Evolutionary conservation across 2,888 invertebrate genomes (phyloP).

Genomic region (Myopa testacea): DNA sequence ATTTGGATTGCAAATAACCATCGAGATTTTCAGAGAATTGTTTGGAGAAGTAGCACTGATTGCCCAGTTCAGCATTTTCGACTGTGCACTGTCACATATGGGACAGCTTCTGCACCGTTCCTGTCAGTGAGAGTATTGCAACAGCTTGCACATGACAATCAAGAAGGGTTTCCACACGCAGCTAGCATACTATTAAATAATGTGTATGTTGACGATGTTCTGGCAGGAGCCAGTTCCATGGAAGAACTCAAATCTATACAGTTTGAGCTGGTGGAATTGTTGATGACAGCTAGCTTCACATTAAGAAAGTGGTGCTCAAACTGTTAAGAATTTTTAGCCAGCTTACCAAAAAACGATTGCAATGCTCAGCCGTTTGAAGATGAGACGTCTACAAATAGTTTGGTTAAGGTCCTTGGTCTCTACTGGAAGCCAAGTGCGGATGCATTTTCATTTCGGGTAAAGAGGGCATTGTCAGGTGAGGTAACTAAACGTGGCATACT

Average conservation of each 20-base stretch:
- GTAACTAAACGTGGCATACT: background rate
- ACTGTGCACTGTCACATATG: background rate
- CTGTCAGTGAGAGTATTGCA: constrained; percentile 16
- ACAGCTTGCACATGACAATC: constrained; percentile 20
- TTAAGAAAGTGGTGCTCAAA: constrained; percentile 18
- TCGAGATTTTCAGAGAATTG: constrained; percentile 7
- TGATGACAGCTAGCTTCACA: background rate
- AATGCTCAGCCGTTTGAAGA: background rate
- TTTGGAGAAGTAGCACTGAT: constrained; percentile 9
- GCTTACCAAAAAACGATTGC: background rate
- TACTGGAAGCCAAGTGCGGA: constrained; percentile 13
- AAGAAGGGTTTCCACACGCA: background rate
- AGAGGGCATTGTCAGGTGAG: background rate
- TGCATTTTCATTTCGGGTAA: background rate
- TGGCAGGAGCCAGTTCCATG: background rate
- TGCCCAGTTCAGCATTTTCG: constrained; percentile 11
- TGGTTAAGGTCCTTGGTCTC: background rate
- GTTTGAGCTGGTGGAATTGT: background rate
- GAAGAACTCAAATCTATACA: background rate
- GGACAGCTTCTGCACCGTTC: constrained; percentile 20
- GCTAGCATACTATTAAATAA: background rate
- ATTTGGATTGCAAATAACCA: constrained; percentile 3
- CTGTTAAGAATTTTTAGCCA: background rate
- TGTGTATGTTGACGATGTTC: constrained; percentile 24
- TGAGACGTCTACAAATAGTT: background rate